Evolutionary conservation across 1,140 invertebrate genomes (phyloP).

Genomic region (Drosophila santomea): DNA sequence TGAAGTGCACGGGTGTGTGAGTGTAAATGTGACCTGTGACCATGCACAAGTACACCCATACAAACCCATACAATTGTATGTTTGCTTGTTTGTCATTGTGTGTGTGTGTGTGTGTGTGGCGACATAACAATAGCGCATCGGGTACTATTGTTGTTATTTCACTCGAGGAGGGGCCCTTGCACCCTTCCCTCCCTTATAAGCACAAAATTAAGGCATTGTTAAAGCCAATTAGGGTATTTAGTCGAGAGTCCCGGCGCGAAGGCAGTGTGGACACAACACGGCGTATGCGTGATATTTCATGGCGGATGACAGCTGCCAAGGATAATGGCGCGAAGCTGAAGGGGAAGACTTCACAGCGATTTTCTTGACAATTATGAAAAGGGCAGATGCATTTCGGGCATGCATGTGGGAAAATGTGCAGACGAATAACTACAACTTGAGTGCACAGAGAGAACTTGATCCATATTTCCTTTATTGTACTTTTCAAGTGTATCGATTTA

Average conservation of each 20-base stretch:
- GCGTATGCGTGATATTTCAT: conserved; percentile 64
- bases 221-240: conserved; percentile 77
- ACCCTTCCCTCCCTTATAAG: conserved; percentile 23
- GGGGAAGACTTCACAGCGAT: conserved; percentile 17
- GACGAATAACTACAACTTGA: no score
- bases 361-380: neutral
- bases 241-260: conserved; percentile 31
- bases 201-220: conserved; percentile 76
- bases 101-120: conserved; percentile 32
- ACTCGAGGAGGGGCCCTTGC: conserved; percentile 33
- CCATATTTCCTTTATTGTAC: no score
- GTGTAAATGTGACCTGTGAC: conserved; percentile 53
- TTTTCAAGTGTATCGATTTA: no score
- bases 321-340: conserved; percentile 25
- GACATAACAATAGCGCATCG: conserved; percentile 66
- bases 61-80: conserved; percentile 8
- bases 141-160: conserved; percentile 47
- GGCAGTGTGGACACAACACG: conserved; percentile 39
- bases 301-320: conserved; percentile 29
- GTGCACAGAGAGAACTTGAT: no score
- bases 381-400: conserved; percentile 2
- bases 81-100: conserved; percentile 16
- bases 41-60: conserved; percentile 36
- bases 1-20: conserved; percentile 62
- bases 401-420: no score